Evolutionary conservation across 2,888 invertebrate genomes (phyloP).

Genomic region (Drosophila anomalata): DNA sequence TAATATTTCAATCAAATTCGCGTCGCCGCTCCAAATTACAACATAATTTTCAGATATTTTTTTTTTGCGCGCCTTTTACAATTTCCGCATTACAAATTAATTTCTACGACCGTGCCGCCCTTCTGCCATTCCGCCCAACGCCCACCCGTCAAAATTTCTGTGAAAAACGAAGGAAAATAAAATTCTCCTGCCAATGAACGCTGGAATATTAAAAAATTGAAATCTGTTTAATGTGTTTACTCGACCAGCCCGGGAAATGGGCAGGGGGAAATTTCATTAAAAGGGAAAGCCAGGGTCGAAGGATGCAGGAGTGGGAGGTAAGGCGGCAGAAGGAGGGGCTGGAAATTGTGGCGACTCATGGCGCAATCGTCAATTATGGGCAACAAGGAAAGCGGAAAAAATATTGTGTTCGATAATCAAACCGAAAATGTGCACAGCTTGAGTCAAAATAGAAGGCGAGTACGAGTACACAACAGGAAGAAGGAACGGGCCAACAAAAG

Average conservation of each 20-base stretch:
- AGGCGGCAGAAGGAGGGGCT: conserved; percentile 3
- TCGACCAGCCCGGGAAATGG: conserved; percentile 48
- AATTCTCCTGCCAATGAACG: conserved; percentile 10
- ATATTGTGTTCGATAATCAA: conserved; percentile 79
- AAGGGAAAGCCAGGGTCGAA: conserved; percentile 41
- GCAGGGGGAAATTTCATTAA: conserved; percentile 58
- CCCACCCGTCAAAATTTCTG: background rate
- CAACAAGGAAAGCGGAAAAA: conserved; percentile 76
- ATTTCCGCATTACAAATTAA: conserved; percentile 71
- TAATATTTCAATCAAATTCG: conserved; percentile 53
- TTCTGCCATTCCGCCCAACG: background rate
- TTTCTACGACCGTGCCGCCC: conserved; percentile 38
- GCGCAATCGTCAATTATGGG: conserved; percentile 78
- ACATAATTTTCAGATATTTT: conserved; percentile 45
- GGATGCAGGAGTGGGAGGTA: conserved; percentile 14
- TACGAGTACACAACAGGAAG: conserved; percentile 35
- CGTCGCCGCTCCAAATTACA: conserved; percentile 48
- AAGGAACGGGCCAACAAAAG: conserved; percentile 63
- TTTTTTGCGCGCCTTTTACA: conserved; percentile 53
- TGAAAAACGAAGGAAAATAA: background rate
- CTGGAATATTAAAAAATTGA: conserved; percentile 58
- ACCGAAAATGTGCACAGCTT: conserved; percentile 80
- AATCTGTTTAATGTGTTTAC: conserved; percentile 65
- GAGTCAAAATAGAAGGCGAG: conserved; percentile 66
- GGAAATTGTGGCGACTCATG: conserved; percentile 73